phyloP scores from a whole-genome alignment of 2,113 vertebrate species.

The Chaetura pelagica region DNA sequence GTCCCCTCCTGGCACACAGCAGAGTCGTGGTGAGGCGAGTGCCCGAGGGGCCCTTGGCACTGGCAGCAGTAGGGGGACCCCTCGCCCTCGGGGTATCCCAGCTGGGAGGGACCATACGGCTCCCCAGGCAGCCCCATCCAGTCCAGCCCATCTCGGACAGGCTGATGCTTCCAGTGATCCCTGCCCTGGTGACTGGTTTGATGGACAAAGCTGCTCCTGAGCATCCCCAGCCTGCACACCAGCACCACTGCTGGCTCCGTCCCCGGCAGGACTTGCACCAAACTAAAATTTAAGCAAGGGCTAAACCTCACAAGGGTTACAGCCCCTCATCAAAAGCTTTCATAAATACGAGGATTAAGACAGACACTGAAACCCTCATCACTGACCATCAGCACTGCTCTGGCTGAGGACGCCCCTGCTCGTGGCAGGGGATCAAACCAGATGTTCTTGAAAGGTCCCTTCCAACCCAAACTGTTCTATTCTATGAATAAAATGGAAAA shows the following conservation, averaged over 20 bases:
- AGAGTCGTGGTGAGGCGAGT: accelerated
- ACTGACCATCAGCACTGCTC: neutral
- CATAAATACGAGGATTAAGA: neutral
- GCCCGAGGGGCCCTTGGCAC: neutral
- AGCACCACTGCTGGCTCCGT: accelerated
- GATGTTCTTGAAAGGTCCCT: neutral
- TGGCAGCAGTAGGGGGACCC: neutral
- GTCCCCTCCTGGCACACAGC: accelerated
- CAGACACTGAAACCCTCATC: neutral
- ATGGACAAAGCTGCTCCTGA: too few species aligned
- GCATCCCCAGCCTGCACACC: accelerated
- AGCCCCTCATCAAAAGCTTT: neutral
- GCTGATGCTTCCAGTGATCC: neutral
- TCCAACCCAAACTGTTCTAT: neutral
- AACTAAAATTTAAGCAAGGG: neutral
- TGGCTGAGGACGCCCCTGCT: neutral
- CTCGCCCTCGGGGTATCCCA: neutral
- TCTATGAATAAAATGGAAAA: neutral
- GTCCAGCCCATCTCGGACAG: accelerated
- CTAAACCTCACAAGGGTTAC: neutral
- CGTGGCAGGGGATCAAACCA: neutral
- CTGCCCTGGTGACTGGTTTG: neutral
- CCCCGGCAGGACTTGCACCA: accelerated
- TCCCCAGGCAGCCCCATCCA: neutral
- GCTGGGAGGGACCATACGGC: neutral